Conservation (phyloP, 1,140 invertebrate species). For the Drosophila punjabiensis region DNA sequence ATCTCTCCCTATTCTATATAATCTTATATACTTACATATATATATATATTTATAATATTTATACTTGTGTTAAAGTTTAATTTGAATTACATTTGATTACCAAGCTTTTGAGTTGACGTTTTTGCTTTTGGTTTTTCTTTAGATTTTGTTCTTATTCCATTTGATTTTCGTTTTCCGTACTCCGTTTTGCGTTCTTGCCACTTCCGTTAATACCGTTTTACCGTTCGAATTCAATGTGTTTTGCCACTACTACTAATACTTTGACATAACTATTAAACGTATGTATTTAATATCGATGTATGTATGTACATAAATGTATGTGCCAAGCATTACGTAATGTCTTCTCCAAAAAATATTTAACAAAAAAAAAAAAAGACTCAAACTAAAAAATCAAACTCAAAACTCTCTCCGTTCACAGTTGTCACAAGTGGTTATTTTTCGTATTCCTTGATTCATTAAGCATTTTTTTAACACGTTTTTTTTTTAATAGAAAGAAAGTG, state of each 20-base stretch:
- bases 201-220: slow-evolving; percentile 32
- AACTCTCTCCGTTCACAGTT: slow-evolving; percentile 19
- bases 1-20: slow-evolving; percentile 25
- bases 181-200: slow-evolving; percentile 32
- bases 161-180: slow-evolving; percentile 12
- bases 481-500: not conserved
- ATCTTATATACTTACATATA: slow-evolving; percentile 32
- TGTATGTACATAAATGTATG: slow-evolving; percentile 74
- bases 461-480: too few relatives aligned
- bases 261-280: slow-evolving; percentile 47
- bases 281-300: slow-evolving; percentile 54
- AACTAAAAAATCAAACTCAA: slow-evolving; percentile 30
- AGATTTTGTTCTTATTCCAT: slow-evolving; percentile 13
- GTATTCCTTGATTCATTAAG: not conserved
- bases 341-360: slow-evolving; percentile 32
- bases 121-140: slow-evolving; percentile 7
- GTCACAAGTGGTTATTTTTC: slow-evolving; percentile 10
- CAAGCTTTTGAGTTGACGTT: slow-evolving; percentile 3
- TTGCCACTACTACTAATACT: slow-evolving; percentile 44
- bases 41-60: slow-evolving; percentile 35
- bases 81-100: slow-evolving; percentile 9
- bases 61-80: slow-evolving; percentile 14
- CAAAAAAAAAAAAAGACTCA: slow-evolving; percentile 4
- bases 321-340: slow-evolving; percentile 71
- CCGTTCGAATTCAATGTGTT: slow-evolving; percentile 51